phyloP scores from a whole-genome alignment of 2,888 invertebrate species.

The Spisula subtruncata region DNA sequence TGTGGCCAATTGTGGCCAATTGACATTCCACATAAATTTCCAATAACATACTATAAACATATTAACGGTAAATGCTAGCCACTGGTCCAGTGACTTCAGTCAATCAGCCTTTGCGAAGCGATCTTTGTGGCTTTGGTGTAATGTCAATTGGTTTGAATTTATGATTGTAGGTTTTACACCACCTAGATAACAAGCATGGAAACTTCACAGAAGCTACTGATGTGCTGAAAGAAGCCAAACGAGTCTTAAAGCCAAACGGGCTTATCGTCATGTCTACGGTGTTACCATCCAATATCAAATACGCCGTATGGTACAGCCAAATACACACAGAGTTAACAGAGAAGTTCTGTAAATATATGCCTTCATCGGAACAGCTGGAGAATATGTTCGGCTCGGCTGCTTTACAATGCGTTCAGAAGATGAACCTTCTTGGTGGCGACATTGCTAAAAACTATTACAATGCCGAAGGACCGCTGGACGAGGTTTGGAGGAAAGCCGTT shows the following conservation, averaged over 20 bases:
- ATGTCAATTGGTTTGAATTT: too few relatives aligned
- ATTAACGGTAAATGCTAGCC: too few relatives aligned
- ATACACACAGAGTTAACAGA: constrained; percentile 13
- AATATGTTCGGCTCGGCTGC: constrained; percentile 4
- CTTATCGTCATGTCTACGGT: constrained; percentile 36
- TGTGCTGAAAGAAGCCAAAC: constrained; percentile 23
- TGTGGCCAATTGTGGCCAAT: too few relatives aligned
- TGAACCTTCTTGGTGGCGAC: constrained; percentile 21
- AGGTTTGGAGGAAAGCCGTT: constrained; percentile 31
- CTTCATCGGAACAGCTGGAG: constrained; percentile 6
- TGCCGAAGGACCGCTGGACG: constrained; percentile 42
- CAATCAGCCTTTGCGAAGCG: too few relatives aligned
- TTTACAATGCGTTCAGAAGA: constrained; percentile 24
- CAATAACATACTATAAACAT: too few relatives aligned
- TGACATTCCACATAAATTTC: too few relatives aligned
- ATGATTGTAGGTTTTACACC: constrained; percentile 39
- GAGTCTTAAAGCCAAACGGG: constrained; percentile 31
- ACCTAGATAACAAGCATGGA: constrained; percentile 29
- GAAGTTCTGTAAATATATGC: constrained; percentile 16
- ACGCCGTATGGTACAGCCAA: constrained; percentile 41
- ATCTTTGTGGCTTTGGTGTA: too few relatives aligned
- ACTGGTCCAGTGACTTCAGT: too few relatives aligned
- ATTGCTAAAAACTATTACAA: constrained; percentile 1
- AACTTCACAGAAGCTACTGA: background rate
- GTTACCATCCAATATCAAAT: constrained; percentile 13